phyloP scores from a whole-genome alignment of 2,113 vertebrate genomes.

The Antechinus flavipes region DNA sequence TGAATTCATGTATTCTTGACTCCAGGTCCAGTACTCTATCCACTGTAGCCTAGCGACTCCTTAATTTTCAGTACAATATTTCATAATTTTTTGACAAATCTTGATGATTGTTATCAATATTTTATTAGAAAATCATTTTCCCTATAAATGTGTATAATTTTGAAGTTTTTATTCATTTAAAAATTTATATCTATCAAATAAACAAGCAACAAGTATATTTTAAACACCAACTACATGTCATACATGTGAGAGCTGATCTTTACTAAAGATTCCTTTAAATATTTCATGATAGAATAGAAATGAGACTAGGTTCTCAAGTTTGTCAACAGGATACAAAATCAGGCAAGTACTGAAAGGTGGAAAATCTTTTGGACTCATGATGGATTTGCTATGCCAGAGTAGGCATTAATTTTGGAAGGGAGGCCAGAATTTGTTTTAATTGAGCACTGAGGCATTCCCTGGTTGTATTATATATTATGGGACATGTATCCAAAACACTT shows the following conservation, averaged over 20 bases:
- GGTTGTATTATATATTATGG: background rate
- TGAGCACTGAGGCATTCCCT: background rate
- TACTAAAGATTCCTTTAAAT: background rate
- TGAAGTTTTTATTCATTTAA: background rate
- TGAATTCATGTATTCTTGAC: background rate
- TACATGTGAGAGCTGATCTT: background rate
- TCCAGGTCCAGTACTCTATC: background rate
- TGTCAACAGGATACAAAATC: background rate
- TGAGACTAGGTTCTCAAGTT: background rate
- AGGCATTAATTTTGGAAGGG: background rate
- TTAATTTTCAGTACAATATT: background rate
- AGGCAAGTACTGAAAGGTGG: background rate
- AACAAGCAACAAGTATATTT: background rate
- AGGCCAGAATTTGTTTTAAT: background rate
- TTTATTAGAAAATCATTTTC: slow-evolving; percentile 48
- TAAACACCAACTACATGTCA: background rate
- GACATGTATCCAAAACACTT: background rate
- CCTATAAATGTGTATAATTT: background rate
- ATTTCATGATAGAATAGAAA: background rate
- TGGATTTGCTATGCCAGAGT: background rate
- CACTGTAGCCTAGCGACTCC: background rate
- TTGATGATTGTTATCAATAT: background rate
- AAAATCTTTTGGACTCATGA: background rate
- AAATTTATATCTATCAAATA: background rate
- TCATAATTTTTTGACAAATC: background rate